Base-by-base conservation (phyloP, 2,113 vertebrate genomes). In the Mixornis gularis region DNA sequence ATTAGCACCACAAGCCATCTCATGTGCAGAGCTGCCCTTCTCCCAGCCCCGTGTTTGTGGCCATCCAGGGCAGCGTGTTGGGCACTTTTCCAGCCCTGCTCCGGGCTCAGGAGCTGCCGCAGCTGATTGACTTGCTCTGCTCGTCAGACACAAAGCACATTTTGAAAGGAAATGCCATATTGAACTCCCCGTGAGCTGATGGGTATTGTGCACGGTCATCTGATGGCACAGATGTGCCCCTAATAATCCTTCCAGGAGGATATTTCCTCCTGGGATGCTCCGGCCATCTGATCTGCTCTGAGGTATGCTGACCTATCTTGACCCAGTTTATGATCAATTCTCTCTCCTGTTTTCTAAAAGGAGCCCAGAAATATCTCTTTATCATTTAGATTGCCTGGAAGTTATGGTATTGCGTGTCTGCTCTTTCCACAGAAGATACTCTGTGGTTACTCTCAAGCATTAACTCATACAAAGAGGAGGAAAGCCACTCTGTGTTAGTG, bases 171-270 rank as follows among this genome's bases (percentile, higher is more conserved):
- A 95, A 87, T 94, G 92, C 79, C 94, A 68, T 96, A 94, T 90
- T 95, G 92, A 95, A 80, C 85, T 93, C 91, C 91, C 81, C 48
- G 68, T 55, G 94, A 92, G 95, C 53, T 82, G 89, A 94, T 93
- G 95, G 93, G 87, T 91, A 91, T 94, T 94, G 92, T 85, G 85
- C 81, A 44, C 79, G 29, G 92, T 92, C 93, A 89, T 94, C 92
- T 91, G 91, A 94, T 92, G 96, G 89, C 94, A 95, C 95, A 96
- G 96, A 96, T 96, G 94, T 94, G 91, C 56, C 93, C 89, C 95
- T 93, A 95, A 85, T 94, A 95, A 93, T 95, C 94, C 94, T 94
- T 96, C 92, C 85, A 93, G 85, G 74, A 93, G 95, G 65, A 71
- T 7, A 4, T 92, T 96, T 96, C 91, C 94, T 94, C 94, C 85